Conservation (phyloP, 2,113 vertebrate species). For the Orientallactaga bullata region DNA sequence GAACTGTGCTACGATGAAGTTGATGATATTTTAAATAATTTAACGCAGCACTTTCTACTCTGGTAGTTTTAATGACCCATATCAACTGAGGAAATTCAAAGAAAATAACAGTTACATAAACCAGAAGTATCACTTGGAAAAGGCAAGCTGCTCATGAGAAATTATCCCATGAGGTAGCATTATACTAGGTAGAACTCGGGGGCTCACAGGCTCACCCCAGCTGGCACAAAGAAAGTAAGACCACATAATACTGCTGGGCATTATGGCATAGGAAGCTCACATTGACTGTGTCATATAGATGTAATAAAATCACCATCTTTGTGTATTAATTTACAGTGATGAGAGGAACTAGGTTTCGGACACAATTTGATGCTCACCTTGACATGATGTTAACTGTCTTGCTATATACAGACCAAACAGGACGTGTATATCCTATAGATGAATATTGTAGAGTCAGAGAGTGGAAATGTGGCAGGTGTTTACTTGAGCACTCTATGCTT, state of each 20-base stretch:
- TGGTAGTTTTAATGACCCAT: slow-evolving; percentile 53
- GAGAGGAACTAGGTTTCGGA: not conserved
- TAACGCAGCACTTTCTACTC: not conserved
- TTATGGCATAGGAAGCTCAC: not conserved
- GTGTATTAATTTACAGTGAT: not conserved
- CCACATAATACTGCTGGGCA: not conserved
- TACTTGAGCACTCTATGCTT: not conserved
- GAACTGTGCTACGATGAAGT: not conserved
- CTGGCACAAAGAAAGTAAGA: not conserved
- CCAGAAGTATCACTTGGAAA: slow-evolving; percentile 5
- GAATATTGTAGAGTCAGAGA: too few species aligned
- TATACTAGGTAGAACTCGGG: not conserved
- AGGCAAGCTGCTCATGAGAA: not conserved
- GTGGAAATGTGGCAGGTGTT: not conserved
- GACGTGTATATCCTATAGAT: not conserved
- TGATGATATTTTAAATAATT: slow-evolving; percentile 66
- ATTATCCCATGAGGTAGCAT: not conserved
- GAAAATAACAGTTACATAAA: slow-evolving; percentile 16
- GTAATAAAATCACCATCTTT: not conserved
- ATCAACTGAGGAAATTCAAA: slow-evolving; percentile 41
- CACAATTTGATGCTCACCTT: not conserved
- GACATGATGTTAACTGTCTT: not conserved
- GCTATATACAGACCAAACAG: not conserved
- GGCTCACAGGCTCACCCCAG: not conserved
- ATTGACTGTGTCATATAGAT: not conserved